Conservation (phyloP, 2,888 invertebrate genomes). For the Melinaea marsaeus region DNA sequence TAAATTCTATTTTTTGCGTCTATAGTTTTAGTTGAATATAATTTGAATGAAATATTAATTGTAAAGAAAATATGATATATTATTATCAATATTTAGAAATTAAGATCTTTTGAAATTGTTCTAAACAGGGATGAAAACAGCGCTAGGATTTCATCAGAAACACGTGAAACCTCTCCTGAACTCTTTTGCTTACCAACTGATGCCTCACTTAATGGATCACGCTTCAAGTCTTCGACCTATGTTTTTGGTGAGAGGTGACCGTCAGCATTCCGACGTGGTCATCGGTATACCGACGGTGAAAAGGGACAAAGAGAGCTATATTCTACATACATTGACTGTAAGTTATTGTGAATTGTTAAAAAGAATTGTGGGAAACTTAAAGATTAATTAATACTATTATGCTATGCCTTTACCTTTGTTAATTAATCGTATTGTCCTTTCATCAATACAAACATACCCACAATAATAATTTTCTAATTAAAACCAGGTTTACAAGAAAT, state of each 20-base stretch:
- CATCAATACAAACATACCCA: no score
- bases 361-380: no score
- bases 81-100: neutral
- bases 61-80: no score
- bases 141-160: slow-evolving; percentile 46
- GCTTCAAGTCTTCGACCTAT: slow-evolving; percentile 87
- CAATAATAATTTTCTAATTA: no score
- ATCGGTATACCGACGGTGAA: slow-evolving; percentile 94
- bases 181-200: slow-evolving; percentile 89
- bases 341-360: slow-evolving; percentile 25
- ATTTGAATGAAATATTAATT: no score
- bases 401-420: no score
- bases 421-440: no score
- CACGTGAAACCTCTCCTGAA: slow-evolving; percentile 75
- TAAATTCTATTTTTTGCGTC: no score
- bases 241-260: slow-evolving; percentile 84
- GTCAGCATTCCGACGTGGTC: slow-evolving; percentile 87
- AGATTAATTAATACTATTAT: no score
- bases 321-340: slow-evolving; percentile 84
- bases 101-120: slow-evolving; percentile 4
- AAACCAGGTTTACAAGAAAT: no score
- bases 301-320: slow-evolving; percentile 91
- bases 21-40: no score
- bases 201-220: slow-evolving; percentile 91
- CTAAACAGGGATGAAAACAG: slow-evolving; percentile 44